Evolutionary conservation across 2,888 invertebrate species (phyloP).

Genomic region (Vesta saturnalis): DNA sequence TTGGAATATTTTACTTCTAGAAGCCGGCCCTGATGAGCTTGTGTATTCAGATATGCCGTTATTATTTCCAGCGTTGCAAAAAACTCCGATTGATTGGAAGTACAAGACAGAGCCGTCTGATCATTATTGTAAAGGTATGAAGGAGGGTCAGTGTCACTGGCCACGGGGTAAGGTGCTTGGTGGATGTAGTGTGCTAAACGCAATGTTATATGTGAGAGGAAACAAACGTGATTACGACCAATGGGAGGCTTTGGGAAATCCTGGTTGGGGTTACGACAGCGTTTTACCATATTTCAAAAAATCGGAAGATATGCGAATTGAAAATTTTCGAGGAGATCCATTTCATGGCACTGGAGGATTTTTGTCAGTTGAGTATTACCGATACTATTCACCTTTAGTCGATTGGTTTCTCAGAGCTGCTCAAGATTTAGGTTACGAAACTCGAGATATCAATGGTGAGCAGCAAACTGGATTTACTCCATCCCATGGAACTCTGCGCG

Average conservation of each 20-base stretch:
- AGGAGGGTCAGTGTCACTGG: constrained; percentile 74
- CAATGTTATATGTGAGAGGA: constrained; percentile 89
- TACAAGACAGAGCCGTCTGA: constrained; percentile 79
- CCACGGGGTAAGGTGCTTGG: constrained; percentile 83
- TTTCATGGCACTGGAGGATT: constrained; percentile 80
- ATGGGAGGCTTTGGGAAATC: constrained; percentile 81
- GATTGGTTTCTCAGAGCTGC: constrained; percentile 76
- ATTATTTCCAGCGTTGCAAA: constrained; percentile 76
- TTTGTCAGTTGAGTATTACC: constrained; percentile 77
- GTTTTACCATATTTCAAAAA: constrained; percentile 82
- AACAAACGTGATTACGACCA: constrained; percentile 85
- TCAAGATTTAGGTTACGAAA: constrained; percentile 74
- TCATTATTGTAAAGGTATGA: constrained; percentile 75
- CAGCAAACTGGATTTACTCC: constrained; percentile 82
- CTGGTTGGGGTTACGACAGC: constrained; percentile 82
- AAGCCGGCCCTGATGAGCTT: constrained; percentile 81
- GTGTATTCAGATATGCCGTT: constrained; percentile 77
- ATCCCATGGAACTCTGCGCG: constrained; percentile 79
- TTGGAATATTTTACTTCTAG: constrained; percentile 79
- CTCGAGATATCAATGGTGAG: constrained; percentile 79
- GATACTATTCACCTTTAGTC: constrained; percentile 75
- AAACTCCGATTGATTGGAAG: constrained; percentile 83
- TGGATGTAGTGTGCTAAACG: constrained; percentile 86
- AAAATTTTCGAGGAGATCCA: constrained; percentile 66
- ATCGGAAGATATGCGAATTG: constrained; percentile 80